Base-by-base conservation (phyloP, 2,113 vertebrate genomes). In the Amphiprion ocellaris region DNA sequence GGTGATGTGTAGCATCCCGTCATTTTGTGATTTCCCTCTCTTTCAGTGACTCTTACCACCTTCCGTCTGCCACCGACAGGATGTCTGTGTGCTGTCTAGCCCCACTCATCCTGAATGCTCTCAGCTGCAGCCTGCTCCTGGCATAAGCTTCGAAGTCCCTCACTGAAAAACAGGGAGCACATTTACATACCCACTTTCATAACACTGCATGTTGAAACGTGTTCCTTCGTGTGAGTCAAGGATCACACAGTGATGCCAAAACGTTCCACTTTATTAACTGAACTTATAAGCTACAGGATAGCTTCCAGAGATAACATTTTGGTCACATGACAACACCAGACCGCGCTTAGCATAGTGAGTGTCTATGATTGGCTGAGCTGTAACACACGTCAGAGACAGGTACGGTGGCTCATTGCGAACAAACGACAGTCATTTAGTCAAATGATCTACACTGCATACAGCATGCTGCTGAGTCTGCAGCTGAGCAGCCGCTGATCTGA, bases 61-160 rank as follows among this genome's bases (percentile, higher is more conserved):
- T 97, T 99, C 98, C 98, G 86, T 97, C 96, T 92, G 96, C 96
- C 85, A 98, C 96, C 90, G 95, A 96, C 94, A 99, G 97, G 92
- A 99, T 98, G 94, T 99, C 98, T 16, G 97, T 94, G 89, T 99
- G 98, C 85, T 99, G 98, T 79, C 89, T 96, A 94, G 97, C 94
- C 91, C 95, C 97, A 92, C 97, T 99, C 98, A 99, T 99, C 95
- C 96, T 96, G 95, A 93, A 79, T 72, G 92, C 86, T 89, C 87
- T 86, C 92, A 89, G 75, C 89, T 81, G 50, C 70, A 90, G 86
- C 82, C 90, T 74, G 79, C 88, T 84, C 81, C 91, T 90, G 92
- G 91, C 95, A 95, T 95, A 91, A 91, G 94, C 84, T 82, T 81
- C 85, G 65, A 67, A 78, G 74, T 54, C 73, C 73, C 62, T 82